Base-by-base conservation (phyloP, 2,113 vertebrate genomes). In the Cephalopterus ornatus region DNA sequence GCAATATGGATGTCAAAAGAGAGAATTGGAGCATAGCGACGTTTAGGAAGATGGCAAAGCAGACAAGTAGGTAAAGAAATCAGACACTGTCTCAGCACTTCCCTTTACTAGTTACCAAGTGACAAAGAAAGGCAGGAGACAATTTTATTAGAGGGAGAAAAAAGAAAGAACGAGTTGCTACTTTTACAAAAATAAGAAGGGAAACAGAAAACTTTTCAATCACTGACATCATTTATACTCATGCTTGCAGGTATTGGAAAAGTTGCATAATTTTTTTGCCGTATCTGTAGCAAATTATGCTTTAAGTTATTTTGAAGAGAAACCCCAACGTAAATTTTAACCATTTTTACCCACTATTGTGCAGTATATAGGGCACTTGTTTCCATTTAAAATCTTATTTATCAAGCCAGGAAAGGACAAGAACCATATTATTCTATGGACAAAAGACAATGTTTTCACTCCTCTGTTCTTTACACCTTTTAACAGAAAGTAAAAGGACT, bases 21-120 rank as follows among this genome's bases (percentile, higher is more conserved):
- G 8, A 67, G 10, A 88, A 63, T 0, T 47, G 16, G 7, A 88
- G 21, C 20, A 72, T 5, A 82, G 15, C 0, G 0, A n/a, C 32
- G 21, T 63, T 88, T 88, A 83, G 24, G 39, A 85, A 83, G 23
- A 82, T 15, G 30, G 15, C 21, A 88, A 58, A 63, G 39, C 47
- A 67, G 23, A 77, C 1, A 2, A 44, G 8, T 79, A 68, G 22
- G 33, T 27, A 85, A 85, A 78, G 12, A 74, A 81, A 63, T 33
- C 39, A 82, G 35, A n/a, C 7, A 67, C 20, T 27, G 49, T 8
- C 39, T 67, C 52, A 72, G 11, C 5, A 16, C 23, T 70, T 81
- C 76, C 81, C 24, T 70, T 74, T 81, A 37, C 14, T 88, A 75
- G 47, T 35, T 85, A 68, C 28, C 32, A 55, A 11, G 30, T 59